Conservation (phyloP, 2,797 vertebrate genomes). For the Sebastolobus altivelis region DNA sequence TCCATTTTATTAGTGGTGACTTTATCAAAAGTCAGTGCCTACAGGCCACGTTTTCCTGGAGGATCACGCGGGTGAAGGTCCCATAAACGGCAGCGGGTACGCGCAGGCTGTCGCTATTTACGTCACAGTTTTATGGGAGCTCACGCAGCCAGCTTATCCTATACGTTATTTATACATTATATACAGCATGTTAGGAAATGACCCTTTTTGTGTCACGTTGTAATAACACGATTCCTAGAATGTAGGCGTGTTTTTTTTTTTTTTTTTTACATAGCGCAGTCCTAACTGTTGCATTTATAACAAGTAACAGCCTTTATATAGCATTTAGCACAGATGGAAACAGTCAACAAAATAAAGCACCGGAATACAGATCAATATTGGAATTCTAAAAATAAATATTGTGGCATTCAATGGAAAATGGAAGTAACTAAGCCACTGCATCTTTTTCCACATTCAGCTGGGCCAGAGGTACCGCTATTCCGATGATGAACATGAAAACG, state of each 20-base stretch:
- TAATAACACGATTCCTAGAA: not conserved
- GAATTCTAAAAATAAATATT: too few species aligned
- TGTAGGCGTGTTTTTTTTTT: not conserved
- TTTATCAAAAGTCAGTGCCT: constrained; percentile 19
- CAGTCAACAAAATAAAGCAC: not conserved
- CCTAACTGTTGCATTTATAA: not conserved
- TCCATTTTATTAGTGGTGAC: constrained; percentile 37
- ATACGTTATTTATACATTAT: not conserved
- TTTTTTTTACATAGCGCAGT: not conserved
- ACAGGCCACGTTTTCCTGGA: constrained; percentile 3
- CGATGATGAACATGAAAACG: too few species aligned
- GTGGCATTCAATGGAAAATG: not conserved
- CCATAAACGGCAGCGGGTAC: not conserved
- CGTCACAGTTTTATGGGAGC: not conserved
- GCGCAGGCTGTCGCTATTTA: not conserved
- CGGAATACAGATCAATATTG: not conserved
- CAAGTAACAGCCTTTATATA: not conserved
- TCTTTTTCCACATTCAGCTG: not conserved
- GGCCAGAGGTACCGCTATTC: not conserved
- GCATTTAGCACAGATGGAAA: not conserved
- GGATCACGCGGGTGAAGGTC: not conserved
- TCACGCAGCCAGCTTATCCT: not conserved
- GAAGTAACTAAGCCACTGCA: not conserved
- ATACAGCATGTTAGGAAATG: not conserved
- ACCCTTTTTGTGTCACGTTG: not conserved